Evolutionary conservation across 2,113 vertebrate species (phyloP).

Genomic region (Chunga burmeisteri): DNA sequence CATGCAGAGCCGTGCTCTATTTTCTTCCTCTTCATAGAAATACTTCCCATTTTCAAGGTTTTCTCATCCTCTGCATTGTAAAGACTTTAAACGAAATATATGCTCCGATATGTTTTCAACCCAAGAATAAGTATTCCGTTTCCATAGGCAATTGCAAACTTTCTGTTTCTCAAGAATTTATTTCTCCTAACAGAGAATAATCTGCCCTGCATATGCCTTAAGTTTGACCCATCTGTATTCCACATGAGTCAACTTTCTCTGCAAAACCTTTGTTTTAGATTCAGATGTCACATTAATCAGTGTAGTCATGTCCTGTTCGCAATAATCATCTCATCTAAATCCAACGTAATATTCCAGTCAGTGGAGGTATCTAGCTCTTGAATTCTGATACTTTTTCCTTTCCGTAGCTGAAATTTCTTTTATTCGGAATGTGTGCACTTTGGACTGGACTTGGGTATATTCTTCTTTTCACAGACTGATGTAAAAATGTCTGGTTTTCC

Average conservation of each 20-base stretch:
- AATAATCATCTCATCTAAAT: conserved; percentile 18
- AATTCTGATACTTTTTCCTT: neutral
- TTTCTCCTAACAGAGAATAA: neutral
- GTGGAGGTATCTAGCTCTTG: neutral
- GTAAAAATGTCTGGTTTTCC: neutral
- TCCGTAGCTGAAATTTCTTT: neutral
- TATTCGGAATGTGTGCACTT: neutral
- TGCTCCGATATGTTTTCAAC: neutral
- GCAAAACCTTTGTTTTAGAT: conserved; percentile 2
- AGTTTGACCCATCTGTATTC: neutral
- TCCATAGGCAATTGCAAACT: neutral
- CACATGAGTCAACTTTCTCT: neutral
- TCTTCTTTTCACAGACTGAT: neutral
- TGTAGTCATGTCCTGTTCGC: neutral
- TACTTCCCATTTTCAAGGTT: neutral
- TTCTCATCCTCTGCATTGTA: neutral
- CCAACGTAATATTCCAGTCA: neutral
- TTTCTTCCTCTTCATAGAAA: neutral
- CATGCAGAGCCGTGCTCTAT: neutral
- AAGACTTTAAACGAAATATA: neutral
- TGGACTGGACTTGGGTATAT: neutral
- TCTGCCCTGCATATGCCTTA: neutral
- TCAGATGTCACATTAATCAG: conserved; percentile 16
- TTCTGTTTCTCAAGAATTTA: neutral
- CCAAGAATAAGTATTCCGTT: neutral